Evolutionary conservation across 2,113 vertebrate genomes (phyloP), one percentile per base, ranked within the genome.

Genomic region (Indicator indicator): DNA sequence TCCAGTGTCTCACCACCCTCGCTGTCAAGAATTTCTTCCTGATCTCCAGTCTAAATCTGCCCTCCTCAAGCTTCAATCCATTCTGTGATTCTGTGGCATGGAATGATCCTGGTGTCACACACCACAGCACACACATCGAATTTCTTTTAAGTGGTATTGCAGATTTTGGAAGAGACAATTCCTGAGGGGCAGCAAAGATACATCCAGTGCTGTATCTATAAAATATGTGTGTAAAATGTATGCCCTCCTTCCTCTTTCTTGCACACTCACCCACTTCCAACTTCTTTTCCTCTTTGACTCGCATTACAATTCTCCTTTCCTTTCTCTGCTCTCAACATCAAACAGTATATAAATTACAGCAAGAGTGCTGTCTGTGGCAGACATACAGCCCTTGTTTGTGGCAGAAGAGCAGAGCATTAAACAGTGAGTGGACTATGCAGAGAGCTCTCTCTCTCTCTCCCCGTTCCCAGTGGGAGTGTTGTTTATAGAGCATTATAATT

Each of bases 401-500:
- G 97, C 97, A 97, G 98, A 98, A 97, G 98, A 98, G 97, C 97
- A 97, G 97, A 97, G 93, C 98, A 96, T 97, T 95, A 97, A 97
- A 97, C 97, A 97, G 98, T 98, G 97, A 98, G 97, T 97, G 97
- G 96, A 94, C 98, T 95, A 72, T 96, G 92, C 96, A 96, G 95
- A 97, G 94, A 92, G 96, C 70, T 93, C 94, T 71, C 96, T 94
- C 91, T 93, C 95, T 71, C 96, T 95, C 92, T 96, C 97, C 97
- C 93, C 64, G 95, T 98, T 98, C 98, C 98, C 98, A 97, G 98
- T 98, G 99, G 98, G 98, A 98, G 99, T 99, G 99, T 99, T 99
- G 99, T 99, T 99, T 99, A 99, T 99, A 98, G 99, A 99, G 98
- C 98, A 99, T 99, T 99, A 98, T 99, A 99, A 99, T 99, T 99